These are phyloP conservation scores for Eumaeus atala DNA, from an alignment of 1,140 invertebrate species.

Conservation along the genomic window DNA sequence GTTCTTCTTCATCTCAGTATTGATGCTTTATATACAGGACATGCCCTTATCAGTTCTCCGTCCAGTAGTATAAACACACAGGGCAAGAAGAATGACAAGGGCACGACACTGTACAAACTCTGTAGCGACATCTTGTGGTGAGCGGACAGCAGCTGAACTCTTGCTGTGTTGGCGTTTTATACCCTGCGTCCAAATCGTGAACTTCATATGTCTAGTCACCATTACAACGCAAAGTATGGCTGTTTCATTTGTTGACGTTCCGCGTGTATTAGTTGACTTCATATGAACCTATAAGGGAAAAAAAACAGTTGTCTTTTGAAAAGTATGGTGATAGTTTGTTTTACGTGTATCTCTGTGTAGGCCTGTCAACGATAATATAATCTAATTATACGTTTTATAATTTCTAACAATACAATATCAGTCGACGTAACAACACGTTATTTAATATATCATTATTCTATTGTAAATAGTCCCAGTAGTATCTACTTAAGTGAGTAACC, in stretches of 20 bases:
- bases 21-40: slow-evolving; percentile 36
- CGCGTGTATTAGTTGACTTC: too few species aligned
- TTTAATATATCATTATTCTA: too few species aligned
- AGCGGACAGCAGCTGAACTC: background rate
- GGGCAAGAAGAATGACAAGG: slow-evolving; percentile 70
- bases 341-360: background rate
- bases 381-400: too few species aligned
- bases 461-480: too few species aligned
- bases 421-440: too few species aligned
- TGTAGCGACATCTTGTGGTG: slow-evolving; percentile 15
- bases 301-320: too few species aligned
- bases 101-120: slow-evolving; percentile 39
- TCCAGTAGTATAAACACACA: slow-evolving; percentile 65
- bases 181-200: slow-evolving; percentile 37
- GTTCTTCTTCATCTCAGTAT: slow-evolving; percentile 20
- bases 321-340: too few species aligned
- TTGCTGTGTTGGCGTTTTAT: slow-evolving; percentile 3
- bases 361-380: slow-evolving; percentile 2
- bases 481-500: too few species aligned
- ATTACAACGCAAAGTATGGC: slow-evolving; percentile 35
- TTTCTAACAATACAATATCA: too few species aligned
- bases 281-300: too few species aligned
- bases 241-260: slow-evolving; percentile 7
- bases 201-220: slow-evolving; percentile 19
- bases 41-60: slow-evolving; percentile 72